Evolutionary conservation across 2,888 invertebrate species (phyloP), one percentile per base, ranked within the genome.

Genomic region (Agrochola litura): DNA sequence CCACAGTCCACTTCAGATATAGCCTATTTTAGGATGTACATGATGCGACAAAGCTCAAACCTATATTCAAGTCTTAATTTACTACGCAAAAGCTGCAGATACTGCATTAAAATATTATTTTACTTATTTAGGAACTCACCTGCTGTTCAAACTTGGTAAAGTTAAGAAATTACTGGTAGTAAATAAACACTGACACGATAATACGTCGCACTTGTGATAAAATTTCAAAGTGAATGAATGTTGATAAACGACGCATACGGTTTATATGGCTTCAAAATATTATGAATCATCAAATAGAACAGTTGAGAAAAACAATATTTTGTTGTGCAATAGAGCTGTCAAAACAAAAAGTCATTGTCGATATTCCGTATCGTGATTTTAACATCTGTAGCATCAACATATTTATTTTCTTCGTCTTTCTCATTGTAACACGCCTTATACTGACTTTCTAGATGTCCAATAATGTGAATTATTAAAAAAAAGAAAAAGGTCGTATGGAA

Each of bases 221-320:
- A 81, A 85, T 85, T 87, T 81, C 76, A 87, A 86, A 67, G 49
- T 77, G 89, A 92, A 90, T 93, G 90, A 92, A 90, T 93, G 90
- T 87, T 90, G 87, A 75, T 46, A 46, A 71, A 84, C 84, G 79
- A 76, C 81, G 86, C 86, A 84, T 79, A 77, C 81, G 73, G 76
- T 90, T 80, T 94, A 89, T 88, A 92, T 86, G 81, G 81, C 79
- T 88, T 87, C 86, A 88, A 90, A 90, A 88, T 88, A 90, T 77
- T 90, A 92, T 94, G 94, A 94, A 88, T 94, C 94, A 94, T 90
- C 93, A 76, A 84, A 89, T 91, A 77, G 92, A 92, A 90, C 84
- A 87, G 89, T 91, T 89, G 86, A 91, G 93, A 92, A 93, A 89
- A 86, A 89, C 86, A 89, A 78, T 81, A 86, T 78, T 89, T 88